These are phyloP conservation scores for Drosophila lacertosa DNA, from an alignment of 1,140 invertebrate genomes.

Conservation along the genomic window DNA sequence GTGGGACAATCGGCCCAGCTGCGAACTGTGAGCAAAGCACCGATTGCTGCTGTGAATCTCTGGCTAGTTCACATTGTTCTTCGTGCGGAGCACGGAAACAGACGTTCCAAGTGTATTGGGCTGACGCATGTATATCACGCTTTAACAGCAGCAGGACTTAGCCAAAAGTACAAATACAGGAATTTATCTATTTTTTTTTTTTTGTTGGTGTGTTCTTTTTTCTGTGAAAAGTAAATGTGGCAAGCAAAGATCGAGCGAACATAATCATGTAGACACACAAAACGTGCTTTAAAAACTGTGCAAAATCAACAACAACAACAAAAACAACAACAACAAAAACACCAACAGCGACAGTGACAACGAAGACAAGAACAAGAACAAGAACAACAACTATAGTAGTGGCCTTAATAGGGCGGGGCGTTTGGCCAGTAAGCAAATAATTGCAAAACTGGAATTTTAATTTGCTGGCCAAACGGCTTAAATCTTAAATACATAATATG, in stretches of 20 bases:
- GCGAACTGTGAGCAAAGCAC: constrained; percentile 30
- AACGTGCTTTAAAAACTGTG: not conserved
- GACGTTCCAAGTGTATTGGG: constrained; percentile 36
- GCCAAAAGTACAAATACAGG: constrained; percentile 14
- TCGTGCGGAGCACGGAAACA: constrained; percentile 45
- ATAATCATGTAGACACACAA: constrained; percentile 1
- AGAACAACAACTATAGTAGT: not conserved
- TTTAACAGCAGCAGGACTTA: constrained; percentile 12
- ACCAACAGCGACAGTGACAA: no score
- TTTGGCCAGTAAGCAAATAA: constrained; percentile 1
- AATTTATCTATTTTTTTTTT: not conserved
- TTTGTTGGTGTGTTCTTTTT: not conserved
- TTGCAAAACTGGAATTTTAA: constrained; percentile 3
- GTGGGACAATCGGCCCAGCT: constrained; percentile 29
- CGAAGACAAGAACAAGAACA: not conserved
- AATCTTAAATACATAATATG: constrained; percentile 40
- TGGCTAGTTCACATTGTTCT: constrained; percentile 45
- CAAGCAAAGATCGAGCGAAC: constrained; percentile 5
- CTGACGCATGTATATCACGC: constrained; percentile 34
- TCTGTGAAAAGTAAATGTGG: not conserved
- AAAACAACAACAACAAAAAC: not conserved
- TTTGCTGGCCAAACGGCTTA: constrained; percentile 18
- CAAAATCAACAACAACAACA: not conserved
- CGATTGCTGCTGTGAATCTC: constrained; percentile 42
- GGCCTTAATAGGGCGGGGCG: not conserved